Base-by-base conservation (phyloP, 2,113 vertebrate genomes). In the Corapipo altera region DNA sequence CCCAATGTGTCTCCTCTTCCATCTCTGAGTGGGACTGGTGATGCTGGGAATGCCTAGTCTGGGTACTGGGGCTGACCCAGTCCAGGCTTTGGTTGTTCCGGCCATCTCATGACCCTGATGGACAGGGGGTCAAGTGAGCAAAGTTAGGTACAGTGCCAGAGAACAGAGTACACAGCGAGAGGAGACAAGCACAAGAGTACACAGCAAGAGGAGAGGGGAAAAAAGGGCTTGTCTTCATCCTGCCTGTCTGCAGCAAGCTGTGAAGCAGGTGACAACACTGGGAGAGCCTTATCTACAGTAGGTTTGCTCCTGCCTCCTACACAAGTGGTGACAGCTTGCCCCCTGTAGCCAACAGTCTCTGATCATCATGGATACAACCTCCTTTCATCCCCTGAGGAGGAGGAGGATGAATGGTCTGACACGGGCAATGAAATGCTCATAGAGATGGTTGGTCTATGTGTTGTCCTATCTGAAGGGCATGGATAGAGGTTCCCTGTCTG, bases 61-160 rank as follows among this genome's bases (percentile, higher is more conserved):
- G 32, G n/a, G 32, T 37, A 52, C 32, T 1, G 1, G 23, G 27
- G 8, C 16, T 82, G 21, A 28, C 46, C 37, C 43, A 65, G 23
- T 43, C 46, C 52, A 37, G 64, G 21, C 27, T 44, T 20, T 1
- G 2, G 35, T 41, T 41, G 21, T 78, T 37, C 41, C 41, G 44
- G 55, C 41, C 9, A 15, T 30, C 22, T 65, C 28, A 4, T 26
- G 24, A 59, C 51, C 14, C 22, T 1, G 1, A 6, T 51, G 32
- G 66, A 32, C 0, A 1, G 4, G 21, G 30, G 9, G 6, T n/a
- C 35, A 74, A 71, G 24, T 26, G 28, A 88, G 17, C 0, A 0
- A 59, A 52, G 27, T 58, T 49, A 54, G 44, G 37, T 11, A 52
- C 1, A 5, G 22, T 49, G 43, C 19, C 27, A 77, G 64, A 79